Evolutionary conservation across 2,797 vertebrate species (phyloP).

Genomic region (Tiaroga cobitis): DNA sequence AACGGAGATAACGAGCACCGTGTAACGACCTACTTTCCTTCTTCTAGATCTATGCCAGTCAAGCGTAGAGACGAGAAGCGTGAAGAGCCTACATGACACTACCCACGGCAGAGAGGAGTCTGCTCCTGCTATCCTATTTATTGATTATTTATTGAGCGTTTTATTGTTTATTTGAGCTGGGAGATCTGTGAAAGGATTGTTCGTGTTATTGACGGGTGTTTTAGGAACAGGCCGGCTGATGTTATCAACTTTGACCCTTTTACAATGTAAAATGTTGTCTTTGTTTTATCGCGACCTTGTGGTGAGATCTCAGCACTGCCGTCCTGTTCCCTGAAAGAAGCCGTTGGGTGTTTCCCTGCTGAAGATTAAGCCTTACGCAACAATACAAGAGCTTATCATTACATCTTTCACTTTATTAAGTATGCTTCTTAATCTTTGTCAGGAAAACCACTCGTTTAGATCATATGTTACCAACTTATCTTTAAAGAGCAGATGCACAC

Average conservation of each 20-base stretch:
- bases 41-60: slow-evolving; percentile 61
- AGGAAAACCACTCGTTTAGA: slow-evolving; percentile 19
- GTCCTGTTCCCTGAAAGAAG: slow-evolving; percentile 5
- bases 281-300: slow-evolving; percentile 69
- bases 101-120: slow-evolving; percentile 52
- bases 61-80: slow-evolving; percentile 22
- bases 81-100: slow-evolving; percentile 73
- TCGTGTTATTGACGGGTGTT: slow-evolving; percentile 37
- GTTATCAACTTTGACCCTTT: background rate
- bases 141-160: slow-evolving; percentile 76
- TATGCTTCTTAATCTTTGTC: background rate
- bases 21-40: slow-evolving; percentile 5
- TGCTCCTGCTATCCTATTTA: slow-evolving; percentile 61
- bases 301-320: slow-evolving; percentile 24
- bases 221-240: background rate
- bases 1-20: background rate
- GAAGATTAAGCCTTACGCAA: background rate
- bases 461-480: slow-evolving; percentile 25
- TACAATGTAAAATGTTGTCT: background rate
- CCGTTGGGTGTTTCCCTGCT: background rate
- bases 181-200: slow-evolving; percentile 24
- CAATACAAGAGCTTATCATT: background rate
- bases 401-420: too few relatives aligned
- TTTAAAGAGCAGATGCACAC: too few relatives aligned
- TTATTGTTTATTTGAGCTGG: slow-evolving; percentile 50